Conservation (phyloP, 2,797 vertebrate genomes). For the Cichlasoma orientale region DNA sequence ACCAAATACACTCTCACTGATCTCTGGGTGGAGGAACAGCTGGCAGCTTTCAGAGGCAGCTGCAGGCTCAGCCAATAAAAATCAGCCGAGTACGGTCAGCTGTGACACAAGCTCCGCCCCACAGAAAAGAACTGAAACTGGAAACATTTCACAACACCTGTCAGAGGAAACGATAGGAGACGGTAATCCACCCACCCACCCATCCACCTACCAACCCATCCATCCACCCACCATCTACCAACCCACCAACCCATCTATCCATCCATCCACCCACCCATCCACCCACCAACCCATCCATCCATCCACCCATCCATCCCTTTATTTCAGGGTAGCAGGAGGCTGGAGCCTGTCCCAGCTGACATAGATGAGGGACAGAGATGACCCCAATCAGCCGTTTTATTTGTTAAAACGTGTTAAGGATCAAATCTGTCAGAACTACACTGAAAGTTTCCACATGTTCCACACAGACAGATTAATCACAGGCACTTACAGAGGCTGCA, state of each 20-base stretch:
- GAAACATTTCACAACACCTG: too few relatives aligned
- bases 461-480: neutral
- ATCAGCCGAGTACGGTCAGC: neutral
- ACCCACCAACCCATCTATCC: too few relatives aligned
- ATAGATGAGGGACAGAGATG: rapidly evolving
- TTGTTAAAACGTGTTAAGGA: neutral
- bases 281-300: too few relatives aligned
- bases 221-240: too few relatives aligned
- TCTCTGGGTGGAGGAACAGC: neutral
- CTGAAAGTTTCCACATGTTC: neutral
- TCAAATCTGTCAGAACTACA: rapidly evolving
- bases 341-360: neutral
- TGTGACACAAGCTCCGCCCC: neutral
- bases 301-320: too few relatives aligned
- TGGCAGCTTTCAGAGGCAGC: too few relatives aligned
- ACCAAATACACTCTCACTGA: neutral
- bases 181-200: too few relatives aligned
- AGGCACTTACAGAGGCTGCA: neutral
- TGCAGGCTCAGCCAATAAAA: too few relatives aligned
- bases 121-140: too few relatives aligned
- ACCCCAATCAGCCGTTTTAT: rapidly evolving
- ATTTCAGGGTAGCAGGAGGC: neutral
- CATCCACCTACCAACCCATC: too few relatives aligned
- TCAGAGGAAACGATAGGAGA: too few relatives aligned
- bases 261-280: too few relatives aligned